A percentile compares a stretch with the other conserved stretches of the same genome.
Evolutionary conservation across 1,140 invertebrate genomes (phyloP).

Genomic region (Macrobrachium nipponense): DNA sequence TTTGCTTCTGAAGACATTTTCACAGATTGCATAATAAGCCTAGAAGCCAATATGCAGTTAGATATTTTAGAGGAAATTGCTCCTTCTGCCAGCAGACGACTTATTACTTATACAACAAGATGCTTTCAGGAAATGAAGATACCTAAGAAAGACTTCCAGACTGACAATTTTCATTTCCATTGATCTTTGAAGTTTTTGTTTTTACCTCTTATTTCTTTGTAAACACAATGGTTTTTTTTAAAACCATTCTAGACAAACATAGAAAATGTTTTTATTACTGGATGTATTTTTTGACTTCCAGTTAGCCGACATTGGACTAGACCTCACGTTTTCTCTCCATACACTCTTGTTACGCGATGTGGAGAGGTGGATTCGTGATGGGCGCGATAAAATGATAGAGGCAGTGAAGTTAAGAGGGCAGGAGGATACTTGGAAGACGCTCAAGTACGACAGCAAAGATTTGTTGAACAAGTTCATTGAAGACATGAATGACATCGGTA

Average conservation of each 20-base stretch:
- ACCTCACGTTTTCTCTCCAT: constrained; percentile 87
- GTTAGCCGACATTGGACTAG: constrained; percentile 80
- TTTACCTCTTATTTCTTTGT: no score
- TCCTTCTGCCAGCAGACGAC: no score
- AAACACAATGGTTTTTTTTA: no score
- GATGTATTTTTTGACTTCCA: constrained; percentile 65
- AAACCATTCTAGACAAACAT: neutral
- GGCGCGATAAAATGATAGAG: constrained; percentile 81
- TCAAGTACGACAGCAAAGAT: constrained; percentile 75
- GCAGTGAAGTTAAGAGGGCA: constrained; percentile 77
- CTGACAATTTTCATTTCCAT: no score
- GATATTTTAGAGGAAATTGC: no score
- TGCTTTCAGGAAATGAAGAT: no score
- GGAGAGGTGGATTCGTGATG: constrained; percentile 74
- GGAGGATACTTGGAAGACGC: constrained; percentile 80
- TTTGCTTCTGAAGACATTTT: no score
- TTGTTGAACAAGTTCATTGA: constrained; percentile 72
- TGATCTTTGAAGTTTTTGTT: no score
- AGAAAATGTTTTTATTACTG: neutral
- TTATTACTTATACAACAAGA: no score
- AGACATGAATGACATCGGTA: constrained; percentile 73
- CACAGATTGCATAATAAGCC: no score
- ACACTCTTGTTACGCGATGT: constrained; percentile 75
- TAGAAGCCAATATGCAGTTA: no score
- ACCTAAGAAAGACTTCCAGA: no score